Base-by-base conservation (phyloP, 1,140 invertebrate species). In the Phymastichus coffea region DNA sequence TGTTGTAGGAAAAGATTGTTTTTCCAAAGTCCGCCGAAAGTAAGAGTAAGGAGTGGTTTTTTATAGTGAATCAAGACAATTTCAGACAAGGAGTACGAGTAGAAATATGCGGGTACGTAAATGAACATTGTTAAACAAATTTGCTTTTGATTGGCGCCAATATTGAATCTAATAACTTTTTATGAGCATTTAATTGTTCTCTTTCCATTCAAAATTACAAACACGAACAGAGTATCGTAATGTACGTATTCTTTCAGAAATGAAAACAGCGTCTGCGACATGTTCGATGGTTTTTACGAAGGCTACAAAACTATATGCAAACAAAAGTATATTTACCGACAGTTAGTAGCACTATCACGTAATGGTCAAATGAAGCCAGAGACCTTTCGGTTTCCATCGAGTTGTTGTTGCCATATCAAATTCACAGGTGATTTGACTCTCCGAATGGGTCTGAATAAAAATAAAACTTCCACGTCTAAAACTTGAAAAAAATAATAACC, bases 261-360 rank as follows among this genome's bases (percentile, higher is more conserved):
- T 44, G 66, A 76, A 44, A 59, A 65, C 8, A 49, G 46, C 14
- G 28, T 12, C 1, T 70, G 68, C 48, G 60, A 60, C 26, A 35
- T 65, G 10, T 64, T 65, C 33, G 52, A 65, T 30, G 63, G 47
- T 6, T 66, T 67, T 38, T 37, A 55, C 2, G 62, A 64, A 1
- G 81, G 80, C 1, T 84, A 83, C 69, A 78, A 61, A 44, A 81
- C 84, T 0, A 67, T 63, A 0, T 88, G 87, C 71, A 82, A 82
- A 63, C 87, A 88, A 63, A 86, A 86, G 64, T 88, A 82, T 63
- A 83, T 85, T 37, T 81, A 83, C 47, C 74, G 84, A 23, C 77
- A 80, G 47, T 72, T 87, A 60, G 54, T 83, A 4, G 82, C 82
- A 3, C 44, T 87, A 4, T 76, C 77, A 17, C 70, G 75, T 3